A percentile compares a stretch with the other conserved stretches of the same genome.
phyloP scores from a whole-genome alignment of 2,888 invertebrate species.

The Hypena proboscidalis region DNA sequence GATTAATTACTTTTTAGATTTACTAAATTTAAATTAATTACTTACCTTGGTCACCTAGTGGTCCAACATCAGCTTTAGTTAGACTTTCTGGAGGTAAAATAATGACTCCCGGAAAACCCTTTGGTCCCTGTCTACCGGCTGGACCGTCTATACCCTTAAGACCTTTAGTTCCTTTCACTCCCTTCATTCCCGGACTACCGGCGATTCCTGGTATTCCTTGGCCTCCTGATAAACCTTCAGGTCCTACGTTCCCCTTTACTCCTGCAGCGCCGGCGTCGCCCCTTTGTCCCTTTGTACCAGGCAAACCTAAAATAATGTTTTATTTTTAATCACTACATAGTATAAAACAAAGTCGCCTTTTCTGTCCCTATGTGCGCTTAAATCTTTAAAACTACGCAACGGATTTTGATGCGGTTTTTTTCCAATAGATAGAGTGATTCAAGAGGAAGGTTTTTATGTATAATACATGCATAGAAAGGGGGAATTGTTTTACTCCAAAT shows the following conservation, averaged over 20 bases:
- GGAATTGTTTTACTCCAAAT: too few species aligned
- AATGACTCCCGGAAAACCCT: slow-evolving; percentile 76
- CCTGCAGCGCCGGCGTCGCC: slow-evolving; percentile 70
- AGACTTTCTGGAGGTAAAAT: slow-evolving; percentile 52
- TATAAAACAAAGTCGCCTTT: too few species aligned
- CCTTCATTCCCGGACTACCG: slow-evolving; percentile 80
- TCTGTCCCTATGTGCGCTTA: too few species aligned
- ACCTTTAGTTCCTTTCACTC: slow-evolving; percentile 77
- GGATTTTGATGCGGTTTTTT: too few species aligned
- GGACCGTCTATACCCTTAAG: slow-evolving; percentile 68
- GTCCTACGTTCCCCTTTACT: slow-evolving; percentile 61
- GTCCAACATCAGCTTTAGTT: slow-evolving; percentile 78
- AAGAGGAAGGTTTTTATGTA: too few species aligned
- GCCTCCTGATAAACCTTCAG: slow-evolving; percentile 61
- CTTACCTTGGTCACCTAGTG: slow-evolving; percentile 85
- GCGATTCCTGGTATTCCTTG: slow-evolving; percentile 58
- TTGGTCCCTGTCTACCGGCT: slow-evolving; percentile 81
- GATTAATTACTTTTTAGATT: too few species aligned
- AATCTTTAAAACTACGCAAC: too few species aligned
- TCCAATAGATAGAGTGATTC: too few species aligned
- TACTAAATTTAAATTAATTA: not conserved
- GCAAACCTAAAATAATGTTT: slow-evolving; percentile 56
- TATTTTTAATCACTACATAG: too few species aligned
- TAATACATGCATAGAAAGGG: too few species aligned
- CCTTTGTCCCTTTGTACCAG: slow-evolving; percentile 64